A percentile compares a stretch with the other conserved stretches of the same genome.
These are phyloP conservation scores for Butorides virescens DNA, from an alignment of 2,113 vertebrate species.

Conservation along the genomic window DNA sequence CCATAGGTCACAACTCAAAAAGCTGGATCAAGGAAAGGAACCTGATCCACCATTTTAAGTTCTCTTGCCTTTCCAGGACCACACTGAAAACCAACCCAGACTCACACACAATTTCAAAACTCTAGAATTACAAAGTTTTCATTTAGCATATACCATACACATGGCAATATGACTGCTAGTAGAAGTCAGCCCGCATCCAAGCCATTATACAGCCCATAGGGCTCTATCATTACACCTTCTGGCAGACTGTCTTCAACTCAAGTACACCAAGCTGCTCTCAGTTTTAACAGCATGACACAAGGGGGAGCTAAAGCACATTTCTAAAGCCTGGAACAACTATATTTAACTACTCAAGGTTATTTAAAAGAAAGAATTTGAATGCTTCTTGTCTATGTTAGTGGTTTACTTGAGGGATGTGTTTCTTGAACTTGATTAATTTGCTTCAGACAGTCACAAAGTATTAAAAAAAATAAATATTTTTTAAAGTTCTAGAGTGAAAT, in stretches of 20 bases:
- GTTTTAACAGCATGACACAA: slow-evolving; percentile 17
- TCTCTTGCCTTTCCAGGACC: not conserved
- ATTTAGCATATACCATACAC: not conserved
- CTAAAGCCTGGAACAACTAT: not conserved
- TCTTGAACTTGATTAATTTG: not conserved
- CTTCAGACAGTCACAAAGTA: not conserved
- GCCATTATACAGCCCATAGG: not conserved
- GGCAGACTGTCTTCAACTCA: not conserved
- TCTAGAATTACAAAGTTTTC: not conserved
- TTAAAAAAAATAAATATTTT: not conserved
- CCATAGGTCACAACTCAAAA: not conserved
- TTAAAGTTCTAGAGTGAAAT: not conserved
- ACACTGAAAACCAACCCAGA: not conserved
- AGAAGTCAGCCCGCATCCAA: not conserved
- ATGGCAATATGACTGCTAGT: not conserved
- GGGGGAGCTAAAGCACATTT: not conserved
- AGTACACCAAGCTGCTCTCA: not conserved
- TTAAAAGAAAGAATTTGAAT: not conserved
- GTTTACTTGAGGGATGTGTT: not conserved
- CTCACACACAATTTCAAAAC: not conserved
- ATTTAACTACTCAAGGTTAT: not conserved
- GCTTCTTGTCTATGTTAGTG: not conserved
- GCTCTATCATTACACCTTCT: not conserved
- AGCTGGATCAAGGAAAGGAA: not conserved
- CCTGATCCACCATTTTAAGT: not conserved